Conservation (phyloP, 2,113 vertebrate genomes). For the Monopterus albus region DNA sequence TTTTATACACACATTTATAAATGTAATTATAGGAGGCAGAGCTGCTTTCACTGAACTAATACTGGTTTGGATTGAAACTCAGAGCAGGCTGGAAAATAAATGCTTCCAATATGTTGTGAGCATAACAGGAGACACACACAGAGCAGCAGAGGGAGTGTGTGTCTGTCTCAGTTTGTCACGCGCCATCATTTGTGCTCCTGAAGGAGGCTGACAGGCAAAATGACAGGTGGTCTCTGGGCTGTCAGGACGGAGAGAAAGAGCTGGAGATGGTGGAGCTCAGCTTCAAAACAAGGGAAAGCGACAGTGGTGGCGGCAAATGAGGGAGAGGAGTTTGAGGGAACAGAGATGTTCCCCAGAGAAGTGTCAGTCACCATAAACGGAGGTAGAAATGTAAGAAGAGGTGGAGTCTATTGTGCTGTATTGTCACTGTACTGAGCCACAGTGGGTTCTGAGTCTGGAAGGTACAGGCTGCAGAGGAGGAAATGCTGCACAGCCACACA, state of each 20-base stretch:
- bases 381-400: background rate
- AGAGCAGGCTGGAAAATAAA: background rate
- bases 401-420: background rate
- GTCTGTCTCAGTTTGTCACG: slow-evolving; percentile 19
- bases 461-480: background rate
- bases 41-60: no score
- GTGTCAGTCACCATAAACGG: slow-evolving; percentile 2
- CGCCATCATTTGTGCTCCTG: slow-evolving; percentile 13
- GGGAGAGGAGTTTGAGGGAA: background rate
- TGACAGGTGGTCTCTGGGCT: slow-evolving; percentile 32
- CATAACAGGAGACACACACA: slow-evolving; percentile 10
- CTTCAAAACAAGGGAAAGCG: slow-evolving; percentile 2
- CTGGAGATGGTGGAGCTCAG: background rate
- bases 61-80: no score
- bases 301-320: background rate
- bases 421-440: background rate
- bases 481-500: no score
- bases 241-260: slow-evolving; percentile 5
- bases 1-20: no score
- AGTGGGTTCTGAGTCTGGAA: background rate
- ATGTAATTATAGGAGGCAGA: no score
- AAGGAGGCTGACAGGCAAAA: slow-evolving; percentile 16
- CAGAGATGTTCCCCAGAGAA: background rate
- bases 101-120: background rate
- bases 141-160: background rate